Conservation (phyloP, 2,888 invertebrate species). For the Tipula confusa region DNA sequence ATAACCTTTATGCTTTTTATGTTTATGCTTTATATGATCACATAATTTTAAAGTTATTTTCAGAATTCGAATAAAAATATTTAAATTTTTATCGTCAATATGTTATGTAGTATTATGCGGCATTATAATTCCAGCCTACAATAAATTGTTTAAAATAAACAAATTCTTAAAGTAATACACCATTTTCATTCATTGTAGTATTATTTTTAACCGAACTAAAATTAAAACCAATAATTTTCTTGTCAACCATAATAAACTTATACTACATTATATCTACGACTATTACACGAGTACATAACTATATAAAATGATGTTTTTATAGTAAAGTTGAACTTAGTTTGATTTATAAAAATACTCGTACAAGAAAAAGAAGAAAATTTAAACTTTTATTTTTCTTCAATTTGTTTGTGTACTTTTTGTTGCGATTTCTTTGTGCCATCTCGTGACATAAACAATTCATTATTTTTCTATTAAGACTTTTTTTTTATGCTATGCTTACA, state of each 20-base stretch:
- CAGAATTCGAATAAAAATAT: not conserved
- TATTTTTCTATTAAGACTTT: not conserved
- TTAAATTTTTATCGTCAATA: not conserved
- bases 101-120: not conserved
- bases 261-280: not conserved
- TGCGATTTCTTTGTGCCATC: not conserved
- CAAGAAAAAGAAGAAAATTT: not conserved
- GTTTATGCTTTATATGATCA: too few species aligned
- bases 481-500: not conserved
- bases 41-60: not conserved
- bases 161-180: not conserved
- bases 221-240: conserved; percentile 15
- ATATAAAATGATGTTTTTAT: too few species aligned
- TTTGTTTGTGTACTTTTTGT: not conserved
- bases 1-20: too few species aligned
- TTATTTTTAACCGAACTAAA: not conserved
- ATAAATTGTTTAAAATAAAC: not conserved
- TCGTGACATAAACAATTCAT: conserved; percentile 20
- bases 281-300: too few species aligned
- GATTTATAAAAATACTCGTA: not conserved
- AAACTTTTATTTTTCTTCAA: not conserved
- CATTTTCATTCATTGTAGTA: not conserved
- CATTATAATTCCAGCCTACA: not conserved
- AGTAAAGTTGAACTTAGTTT: not conserved
- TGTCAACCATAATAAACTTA: not conserved